A percentile compares a stretch with the other conserved stretches of the same genome.
Evolutionary conservation across 2,113 vertebrate genomes (phyloP).

Genomic region (Felis catus): DNA sequence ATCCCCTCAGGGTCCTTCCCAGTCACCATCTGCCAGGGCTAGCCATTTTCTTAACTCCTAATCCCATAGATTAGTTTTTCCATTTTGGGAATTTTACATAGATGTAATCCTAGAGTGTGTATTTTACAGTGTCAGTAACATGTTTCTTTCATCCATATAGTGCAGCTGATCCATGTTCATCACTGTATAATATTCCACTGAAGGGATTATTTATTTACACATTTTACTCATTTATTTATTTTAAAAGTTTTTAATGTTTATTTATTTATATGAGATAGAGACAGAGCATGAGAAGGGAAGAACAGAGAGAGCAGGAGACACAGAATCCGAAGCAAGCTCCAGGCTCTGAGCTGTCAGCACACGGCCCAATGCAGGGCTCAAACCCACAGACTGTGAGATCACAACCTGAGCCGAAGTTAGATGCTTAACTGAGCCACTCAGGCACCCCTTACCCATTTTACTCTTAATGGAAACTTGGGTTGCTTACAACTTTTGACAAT

Average conservation of each 20-base stretch:
- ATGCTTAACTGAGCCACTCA: too few relatives aligned
- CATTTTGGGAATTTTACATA: neutral
- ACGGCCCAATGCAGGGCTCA: too few relatives aligned
- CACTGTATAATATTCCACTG: neutral
- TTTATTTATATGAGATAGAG: too few relatives aligned
- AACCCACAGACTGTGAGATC: too few relatives aligned
- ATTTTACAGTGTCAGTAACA: neutral
- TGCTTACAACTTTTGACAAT: neutral
- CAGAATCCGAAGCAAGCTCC: too few relatives aligned
- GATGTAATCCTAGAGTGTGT: neutral
- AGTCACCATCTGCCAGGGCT: neutral
- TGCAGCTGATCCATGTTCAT: neutral
- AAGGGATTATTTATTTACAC: neutral
- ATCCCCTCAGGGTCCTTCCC: neutral
- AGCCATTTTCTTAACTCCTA: neutral
- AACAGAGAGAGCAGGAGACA: too few relatives aligned
- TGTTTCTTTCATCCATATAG: neutral
- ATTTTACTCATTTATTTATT: too few relatives aligned
- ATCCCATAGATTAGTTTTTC: neutral
- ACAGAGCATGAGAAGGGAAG: too few relatives aligned
- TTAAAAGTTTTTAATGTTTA: too few relatives aligned
- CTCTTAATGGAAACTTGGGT: neutral
- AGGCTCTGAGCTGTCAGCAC: too few relatives aligned
- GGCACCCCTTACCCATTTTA: neutral
- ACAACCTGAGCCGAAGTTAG: too few relatives aligned